These are phyloP conservation scores for Drosophila anceps DNA, from an alignment of 2,888 invertebrate species.

Conservation along the genomic window DNA sequence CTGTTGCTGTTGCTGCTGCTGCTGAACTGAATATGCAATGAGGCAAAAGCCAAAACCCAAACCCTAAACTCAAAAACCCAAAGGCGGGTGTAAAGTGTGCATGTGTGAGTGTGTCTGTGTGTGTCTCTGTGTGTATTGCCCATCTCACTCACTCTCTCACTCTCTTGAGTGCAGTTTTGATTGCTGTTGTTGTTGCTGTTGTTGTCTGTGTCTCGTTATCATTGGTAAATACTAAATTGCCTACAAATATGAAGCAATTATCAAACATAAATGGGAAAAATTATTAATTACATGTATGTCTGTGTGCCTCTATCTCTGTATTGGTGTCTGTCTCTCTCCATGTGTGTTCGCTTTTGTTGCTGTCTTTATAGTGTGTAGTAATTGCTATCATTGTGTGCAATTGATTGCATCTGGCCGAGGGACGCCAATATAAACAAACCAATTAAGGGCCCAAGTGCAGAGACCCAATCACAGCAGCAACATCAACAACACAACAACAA, in stretches of 20 bases:
- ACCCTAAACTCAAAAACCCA: constrained; percentile 20
- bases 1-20: neutral
- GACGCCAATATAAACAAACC: constrained; percentile 77
- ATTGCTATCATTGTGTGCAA: constrained; percentile 77
- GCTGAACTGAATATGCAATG: constrained; percentile 81
- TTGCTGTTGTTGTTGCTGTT: constrained; percentile 11
- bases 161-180: constrained; percentile 48
- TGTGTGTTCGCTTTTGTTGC: constrained; percentile 6
- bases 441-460: constrained; percentile 71
- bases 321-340: constrained; percentile 3
- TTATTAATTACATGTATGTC: constrained; percentile 64
- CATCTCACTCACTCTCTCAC: neutral
- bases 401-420: constrained; percentile 75
- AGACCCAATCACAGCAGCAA: constrained; percentile 44
- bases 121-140: neutral
- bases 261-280: constrained; percentile 73
- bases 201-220: constrained; percentile 59
- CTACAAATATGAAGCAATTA: constrained; percentile 77
- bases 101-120: neutral
- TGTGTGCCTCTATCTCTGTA: constrained; percentile 5
- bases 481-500: constrained; percentile 23
- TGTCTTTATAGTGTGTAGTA: constrained; percentile 49
- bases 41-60: constrained; percentile 54
- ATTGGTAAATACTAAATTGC: constrained; percentile 75
- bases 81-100: constrained; percentile 20